Percentiles rank a stretch among this genome's conserved stretches.
Conservation (phyloP, 2,888 invertebrate genomes). For the Rhabditoides inermis region DNA sequence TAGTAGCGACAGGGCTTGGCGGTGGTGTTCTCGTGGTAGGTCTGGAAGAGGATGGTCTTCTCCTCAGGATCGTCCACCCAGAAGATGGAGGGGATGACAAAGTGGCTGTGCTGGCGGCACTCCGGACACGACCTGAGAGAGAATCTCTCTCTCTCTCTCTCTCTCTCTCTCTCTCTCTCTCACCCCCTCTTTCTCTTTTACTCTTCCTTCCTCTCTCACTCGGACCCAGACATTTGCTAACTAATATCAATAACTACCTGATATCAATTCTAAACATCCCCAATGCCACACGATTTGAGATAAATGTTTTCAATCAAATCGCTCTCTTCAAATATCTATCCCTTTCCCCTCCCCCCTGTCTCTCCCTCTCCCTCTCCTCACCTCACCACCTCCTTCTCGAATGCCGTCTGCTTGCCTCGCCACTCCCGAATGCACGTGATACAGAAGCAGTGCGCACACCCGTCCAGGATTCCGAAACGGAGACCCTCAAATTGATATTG, state of each 20-base stretch:
- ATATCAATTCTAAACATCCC: no score
- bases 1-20: constrained; percentile 77
- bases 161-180: no score
- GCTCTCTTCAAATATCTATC: no score
- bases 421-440: constrained; percentile 74
- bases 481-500: constrained; percentile 36
- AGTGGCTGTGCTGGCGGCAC: constrained; percentile 73
- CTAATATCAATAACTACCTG: no score
- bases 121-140: constrained; percentile 69
- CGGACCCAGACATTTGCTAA: no score
- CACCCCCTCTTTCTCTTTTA: no score
- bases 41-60: constrained; percentile 58
- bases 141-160: no score
- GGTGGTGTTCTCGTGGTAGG: constrained; percentile 68
- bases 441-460: constrained; percentile 77
- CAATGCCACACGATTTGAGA: neutral
- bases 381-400: constrained; percentile 36
- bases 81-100: constrained; percentile 73
- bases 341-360: no score
- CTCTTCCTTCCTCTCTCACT: no score
- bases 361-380: no score
- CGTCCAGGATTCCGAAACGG: constrained; percentile 76
- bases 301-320: neutral
- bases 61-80: constrained; percentile 77
- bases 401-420: constrained; percentile 56